Base-by-base conservation (phyloP, 2,797 vertebrate species). In the Discoglossus pictus region DNA sequence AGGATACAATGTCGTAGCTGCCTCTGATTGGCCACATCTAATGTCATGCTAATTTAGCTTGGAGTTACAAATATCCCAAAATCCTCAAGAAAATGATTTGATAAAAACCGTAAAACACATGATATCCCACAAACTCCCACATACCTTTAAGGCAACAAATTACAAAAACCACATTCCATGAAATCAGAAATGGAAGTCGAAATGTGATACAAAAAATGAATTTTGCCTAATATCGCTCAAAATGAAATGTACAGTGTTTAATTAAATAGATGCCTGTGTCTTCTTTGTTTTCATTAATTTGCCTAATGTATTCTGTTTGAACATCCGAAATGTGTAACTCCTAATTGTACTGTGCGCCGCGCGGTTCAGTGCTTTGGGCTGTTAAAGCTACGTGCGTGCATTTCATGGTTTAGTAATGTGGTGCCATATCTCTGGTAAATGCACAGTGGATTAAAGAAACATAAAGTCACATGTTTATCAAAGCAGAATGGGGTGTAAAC, bases 231-330 rank as follows among this genome's bases (percentile, higher is more conserved):
- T 44, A 52, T 44, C n/a, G 17, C 27, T 24, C 40, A 40, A 68
- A 61, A 43, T 43, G 13, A 53, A 68, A 53, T 53, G 27, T 46
- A 36, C 27, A 38, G 25, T 43, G 39, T 68, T 38, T 55, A 56
- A 65, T 65, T 68, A 68, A 61, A 61, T 36, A 46, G 56, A 61
- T 61, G 65, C 56, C 34, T 18, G n/a, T 38, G 48, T 27, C 48
- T 38, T 53, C 56, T 61, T 69, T 69, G 40, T 69, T 69, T 68
- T 69, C 40, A 39, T 46, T 69, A 55, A 54, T 62, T 20, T 62
- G 43, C 50, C 62, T 55, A 69, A 69, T 69, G 58, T 69, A 62
- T 61, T 69, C 50, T 55, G 58, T 69, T 55, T 69, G 66, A 69
- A 69, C 66, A 54, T 69, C 48, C 61, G 58, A 69, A 69, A 69